Evolutionary conservation across 2,797 vertebrate species (phyloP).

Genomic region (Acanthis flammea): DNA sequence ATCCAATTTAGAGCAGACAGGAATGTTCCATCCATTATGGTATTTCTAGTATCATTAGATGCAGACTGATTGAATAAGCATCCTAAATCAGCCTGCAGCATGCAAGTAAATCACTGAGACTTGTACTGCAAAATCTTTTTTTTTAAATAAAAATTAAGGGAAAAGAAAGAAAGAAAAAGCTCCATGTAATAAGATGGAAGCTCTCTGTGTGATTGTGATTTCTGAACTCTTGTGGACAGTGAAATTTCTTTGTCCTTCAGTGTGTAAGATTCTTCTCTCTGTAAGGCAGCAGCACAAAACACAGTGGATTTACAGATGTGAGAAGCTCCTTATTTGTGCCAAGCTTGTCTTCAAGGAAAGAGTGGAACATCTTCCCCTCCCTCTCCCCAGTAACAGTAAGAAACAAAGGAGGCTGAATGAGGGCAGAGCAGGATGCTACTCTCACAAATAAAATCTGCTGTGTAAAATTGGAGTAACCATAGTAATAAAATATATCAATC

Average conservation of each 20-base stretch:
- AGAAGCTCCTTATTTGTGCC: background rate
- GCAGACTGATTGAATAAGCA: conserved; percentile 70
- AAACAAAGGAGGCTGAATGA: conserved; percentile 18
- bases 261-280: background rate
- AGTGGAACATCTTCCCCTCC: background rate
- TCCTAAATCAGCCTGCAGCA: conserved; percentile 56
- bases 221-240: background rate
- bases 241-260: background rate
- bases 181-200: background rate
- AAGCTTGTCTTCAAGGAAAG: background rate
- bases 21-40: conserved; percentile 71
- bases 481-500: conserved; percentile 47
- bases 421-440: background rate
- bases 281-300: background rate
- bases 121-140: background rate
- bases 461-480: background rate
- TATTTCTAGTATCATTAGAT: conserved; percentile 70
- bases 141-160: background rate
- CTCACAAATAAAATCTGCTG: background rate
- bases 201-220: background rate
- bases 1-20: conserved; percentile 72
- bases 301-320: background rate
- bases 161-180: background rate
- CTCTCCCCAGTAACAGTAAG: background rate
- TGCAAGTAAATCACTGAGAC: conserved; percentile 46